A percentile compares a stretch with the other conserved stretches of the same genome.
These are phyloP conservation scores for Acholoe squamosa DNA, from an alignment of 2,888 invertebrate species.

Conservation along the genomic window DNA sequence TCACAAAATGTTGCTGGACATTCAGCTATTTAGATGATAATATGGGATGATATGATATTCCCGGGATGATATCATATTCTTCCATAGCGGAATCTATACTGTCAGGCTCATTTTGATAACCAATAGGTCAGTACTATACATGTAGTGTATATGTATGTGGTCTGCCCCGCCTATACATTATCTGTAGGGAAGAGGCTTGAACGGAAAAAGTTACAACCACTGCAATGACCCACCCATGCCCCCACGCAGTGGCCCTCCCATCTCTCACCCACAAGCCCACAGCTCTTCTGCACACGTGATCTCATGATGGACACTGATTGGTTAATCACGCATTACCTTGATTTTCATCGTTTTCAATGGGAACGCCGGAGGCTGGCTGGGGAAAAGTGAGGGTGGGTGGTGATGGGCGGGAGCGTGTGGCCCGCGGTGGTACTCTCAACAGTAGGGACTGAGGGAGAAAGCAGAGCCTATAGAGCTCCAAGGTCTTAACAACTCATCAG, in stretches of 20 bases:
- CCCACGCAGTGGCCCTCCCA: no score
- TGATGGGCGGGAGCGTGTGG: background rate
- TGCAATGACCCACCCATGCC: background rate
- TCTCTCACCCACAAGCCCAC: background rate
- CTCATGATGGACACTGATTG: slow-evolving; percentile 42
- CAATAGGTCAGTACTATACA: no score
- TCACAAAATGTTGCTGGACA: no score
- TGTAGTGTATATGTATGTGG: no score
- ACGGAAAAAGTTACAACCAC: background rate
- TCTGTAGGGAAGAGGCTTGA: background rate
- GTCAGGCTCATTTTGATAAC: no score
- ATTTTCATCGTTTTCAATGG: slow-evolving; percentile 52
- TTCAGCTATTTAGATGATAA: no score
- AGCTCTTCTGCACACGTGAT: slow-evolving; percentile 2
- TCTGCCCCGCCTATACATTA: background rate
- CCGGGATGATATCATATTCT: no score
- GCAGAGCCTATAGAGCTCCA: background rate
- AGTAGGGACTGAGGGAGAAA: slow-evolving; percentile 10
- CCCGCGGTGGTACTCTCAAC: background rate
- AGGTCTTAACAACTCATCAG: slow-evolving; percentile 26
- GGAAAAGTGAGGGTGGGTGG: background rate
- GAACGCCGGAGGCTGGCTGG: background rate
- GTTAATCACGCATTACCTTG: slow-evolving; percentile 51
- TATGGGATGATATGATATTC: no score
- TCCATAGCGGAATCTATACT: no score